phyloP scores from a whole-genome alignment of 1,140 invertebrate genomes.

The Calliphora vicina region DNA sequence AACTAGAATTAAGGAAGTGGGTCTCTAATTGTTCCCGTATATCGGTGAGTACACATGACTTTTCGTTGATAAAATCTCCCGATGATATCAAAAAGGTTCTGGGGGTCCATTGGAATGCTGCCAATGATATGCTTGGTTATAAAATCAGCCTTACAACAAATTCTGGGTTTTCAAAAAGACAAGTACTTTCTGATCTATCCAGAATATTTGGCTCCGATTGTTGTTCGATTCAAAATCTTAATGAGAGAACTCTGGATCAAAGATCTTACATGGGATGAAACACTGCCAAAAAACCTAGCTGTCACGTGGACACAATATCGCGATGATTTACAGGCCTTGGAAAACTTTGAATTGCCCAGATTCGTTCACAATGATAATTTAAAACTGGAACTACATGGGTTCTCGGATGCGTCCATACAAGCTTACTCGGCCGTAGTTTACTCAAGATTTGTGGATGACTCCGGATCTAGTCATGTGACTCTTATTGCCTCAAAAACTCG shows the following conservation, averaged over 20 bases:
- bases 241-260: neutral
- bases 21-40: neutral
- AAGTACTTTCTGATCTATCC: neutral
- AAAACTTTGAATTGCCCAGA: no score
- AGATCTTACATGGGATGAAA: neutral
- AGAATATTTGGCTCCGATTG: neutral
- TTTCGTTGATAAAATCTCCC: no score
- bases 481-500: constrained; percentile 7
- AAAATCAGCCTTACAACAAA: no score
- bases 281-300: constrained; percentile 29
- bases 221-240: neutral
- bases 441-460: constrained; percentile 40
- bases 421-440: neutral
- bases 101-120: neutral
- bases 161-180: no score
- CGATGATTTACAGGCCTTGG: constrained; percentile 46
- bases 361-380: neutral
- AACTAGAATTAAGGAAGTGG: neutral
- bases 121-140: no score
- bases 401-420: neutral
- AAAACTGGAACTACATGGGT: neutral
- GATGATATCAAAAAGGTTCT: neutral
- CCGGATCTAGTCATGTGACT: constrained; percentile 53
- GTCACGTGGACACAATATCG: constrained; percentile 43
- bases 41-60: no score